Conservation (phyloP, 2,113 vertebrate genomes). For the Protobothrops flavoviridis region DNA sequence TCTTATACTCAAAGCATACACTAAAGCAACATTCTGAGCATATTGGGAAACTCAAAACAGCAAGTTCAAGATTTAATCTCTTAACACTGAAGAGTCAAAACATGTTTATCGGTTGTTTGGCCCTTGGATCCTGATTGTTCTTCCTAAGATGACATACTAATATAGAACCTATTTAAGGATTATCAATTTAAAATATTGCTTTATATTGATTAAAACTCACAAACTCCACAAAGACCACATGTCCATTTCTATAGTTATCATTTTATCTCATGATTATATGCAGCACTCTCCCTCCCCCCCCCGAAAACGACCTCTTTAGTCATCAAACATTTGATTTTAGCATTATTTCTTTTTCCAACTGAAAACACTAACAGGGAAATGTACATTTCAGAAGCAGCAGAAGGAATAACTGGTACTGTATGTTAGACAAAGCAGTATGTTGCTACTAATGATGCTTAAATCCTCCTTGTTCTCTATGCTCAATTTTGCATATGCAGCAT, state of each 20-base stretch:
- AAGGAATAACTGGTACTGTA: not conserved
- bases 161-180: not conserved
- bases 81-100: not conserved
- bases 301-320: not conserved
- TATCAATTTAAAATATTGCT: not conserved
- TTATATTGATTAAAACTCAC: not conserved
- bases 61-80: not conserved
- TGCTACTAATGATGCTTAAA: not conserved
- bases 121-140: not conserved
- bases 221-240: not conserved
- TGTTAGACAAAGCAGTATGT: not conserved
- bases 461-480: not conserved
- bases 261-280: not conserved
- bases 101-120: not conserved
- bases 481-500: not conserved
- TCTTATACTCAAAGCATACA: not conserved
- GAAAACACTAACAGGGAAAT: not conserved
- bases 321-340: not conserved
- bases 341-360: not conserved
- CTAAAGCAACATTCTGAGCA: too few species aligned
- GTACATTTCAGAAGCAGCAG: not conserved
- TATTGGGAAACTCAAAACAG: not conserved
- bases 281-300: not conserved
- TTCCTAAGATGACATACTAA: not conserved
- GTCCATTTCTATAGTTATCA: not conserved